Evolutionary conservation across 2,888 invertebrate genomes (phyloP).

Genomic region (Rhaphigaster nebulosa): DNA sequence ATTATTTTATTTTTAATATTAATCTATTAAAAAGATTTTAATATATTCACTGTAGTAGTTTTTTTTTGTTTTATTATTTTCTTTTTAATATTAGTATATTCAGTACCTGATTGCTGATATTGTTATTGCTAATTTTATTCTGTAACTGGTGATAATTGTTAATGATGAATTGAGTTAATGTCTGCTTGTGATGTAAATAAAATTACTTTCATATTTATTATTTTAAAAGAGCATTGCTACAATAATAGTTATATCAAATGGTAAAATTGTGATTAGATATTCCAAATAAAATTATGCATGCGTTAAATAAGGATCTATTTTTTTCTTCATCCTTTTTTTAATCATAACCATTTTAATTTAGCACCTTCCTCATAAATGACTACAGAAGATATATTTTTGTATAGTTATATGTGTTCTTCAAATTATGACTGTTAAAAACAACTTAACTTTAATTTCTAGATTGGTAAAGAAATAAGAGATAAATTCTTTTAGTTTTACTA

Average conservation of each 20-base stretch:
- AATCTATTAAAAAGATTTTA: no score
- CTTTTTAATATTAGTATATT: no score
- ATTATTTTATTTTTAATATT: no score
- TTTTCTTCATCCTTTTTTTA: background rate
- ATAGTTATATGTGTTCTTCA: background rate
- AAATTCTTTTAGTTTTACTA: background rate
- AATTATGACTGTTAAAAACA: background rate
- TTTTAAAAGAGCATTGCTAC: background rate
- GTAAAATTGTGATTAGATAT: background rate
- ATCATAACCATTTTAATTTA: background rate
- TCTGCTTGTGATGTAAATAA: background rate
- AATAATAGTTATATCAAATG: background rate
- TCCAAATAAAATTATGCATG: background rate
- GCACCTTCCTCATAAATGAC: background rate
- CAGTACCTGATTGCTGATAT: no score
- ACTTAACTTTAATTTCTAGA: background rate
- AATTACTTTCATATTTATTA: background rate
- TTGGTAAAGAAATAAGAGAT: background rate
- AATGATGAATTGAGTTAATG: background rate
- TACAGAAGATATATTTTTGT: background rate
- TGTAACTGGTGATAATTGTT: no score
- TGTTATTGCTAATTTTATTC: no score
- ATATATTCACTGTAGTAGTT: no score
- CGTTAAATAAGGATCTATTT: background rate
- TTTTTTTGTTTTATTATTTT: no score